Percentiles rank a stretch among this genome's conserved stretches.
Conservation (phyloP, 1,140 invertebrate species). For the Stenopsyche tienmushanensis region DNA sequence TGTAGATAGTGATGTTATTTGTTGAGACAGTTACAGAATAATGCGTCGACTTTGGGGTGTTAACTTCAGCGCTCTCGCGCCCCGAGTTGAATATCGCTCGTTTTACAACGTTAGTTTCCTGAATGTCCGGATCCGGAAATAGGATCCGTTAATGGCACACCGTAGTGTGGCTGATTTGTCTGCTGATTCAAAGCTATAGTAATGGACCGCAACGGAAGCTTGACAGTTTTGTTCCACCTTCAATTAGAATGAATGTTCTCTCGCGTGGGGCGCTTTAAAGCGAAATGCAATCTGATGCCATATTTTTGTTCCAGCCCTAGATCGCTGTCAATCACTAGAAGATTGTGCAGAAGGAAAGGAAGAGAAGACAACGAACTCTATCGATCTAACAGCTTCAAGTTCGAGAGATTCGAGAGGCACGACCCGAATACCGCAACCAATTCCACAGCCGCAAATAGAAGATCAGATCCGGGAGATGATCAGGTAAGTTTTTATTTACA, state of each 20-base stretch:
- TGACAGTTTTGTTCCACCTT: background rate
- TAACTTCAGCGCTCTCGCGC: background rate
- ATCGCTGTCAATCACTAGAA: slow-evolving; percentile 60
- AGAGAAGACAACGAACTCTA: slow-evolving; percentile 80
- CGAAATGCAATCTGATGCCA: background rate
- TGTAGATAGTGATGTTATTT: too few relatives aligned
- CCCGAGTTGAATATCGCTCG: background rate
- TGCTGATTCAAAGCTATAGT: background rate
- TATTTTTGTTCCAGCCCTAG: slow-evolving; percentile 41
- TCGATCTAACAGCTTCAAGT: slow-evolving; percentile 81
- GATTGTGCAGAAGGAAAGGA: slow-evolving; percentile 64
- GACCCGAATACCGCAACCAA: slow-evolving; percentile 55
- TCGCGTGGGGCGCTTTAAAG: background rate
- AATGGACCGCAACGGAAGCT: background rate
- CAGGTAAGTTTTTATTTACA: slow-evolving; percentile 23
- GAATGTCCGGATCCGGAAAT: background rate
- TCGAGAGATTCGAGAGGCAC: slow-evolving; percentile 73
- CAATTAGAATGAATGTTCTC: background rate
- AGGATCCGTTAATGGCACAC: slow-evolving; percentile 7
- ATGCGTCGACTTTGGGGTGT: too few relatives aligned
- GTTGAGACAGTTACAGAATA: too few relatives aligned
- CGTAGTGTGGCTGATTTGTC: slow-evolving; percentile 1
- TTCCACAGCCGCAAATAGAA: slow-evolving; percentile 25
- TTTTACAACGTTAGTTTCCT: background rate
- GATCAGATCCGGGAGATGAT: slow-evolving; percentile 23